Conservation (phyloP, 53 echinoderm and acorn worm species). For the Mesocentrotus franciscanus region DNA sequence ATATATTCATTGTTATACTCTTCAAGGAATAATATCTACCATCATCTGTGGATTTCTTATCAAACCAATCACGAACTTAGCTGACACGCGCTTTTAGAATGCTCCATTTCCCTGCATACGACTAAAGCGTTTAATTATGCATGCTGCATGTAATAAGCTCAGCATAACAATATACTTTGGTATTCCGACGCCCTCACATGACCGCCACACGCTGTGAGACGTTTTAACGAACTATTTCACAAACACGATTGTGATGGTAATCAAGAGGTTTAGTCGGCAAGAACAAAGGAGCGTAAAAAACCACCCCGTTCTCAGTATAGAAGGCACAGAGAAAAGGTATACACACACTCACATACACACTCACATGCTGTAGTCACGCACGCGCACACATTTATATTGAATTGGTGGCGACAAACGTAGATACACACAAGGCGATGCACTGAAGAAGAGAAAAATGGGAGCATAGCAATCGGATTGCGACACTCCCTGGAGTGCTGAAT, state of each 20-base stretch:
- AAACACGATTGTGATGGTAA: slow-evolving; percentile 64
- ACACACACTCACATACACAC: neutral
- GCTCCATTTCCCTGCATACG: neutral
- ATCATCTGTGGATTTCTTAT: neutral
- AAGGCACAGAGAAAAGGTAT: neutral
- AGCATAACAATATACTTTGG: neutral
- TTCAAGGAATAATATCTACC: neutral
- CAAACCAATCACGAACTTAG: neutral
- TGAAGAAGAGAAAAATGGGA: neutral
- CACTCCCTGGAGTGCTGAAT: slow-evolving; percentile 42
- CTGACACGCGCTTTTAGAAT: neutral
- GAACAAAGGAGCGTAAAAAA: slow-evolving; percentile 45
- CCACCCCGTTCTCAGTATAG: neutral
- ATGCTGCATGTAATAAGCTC: neutral
- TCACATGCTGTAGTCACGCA: neutral
- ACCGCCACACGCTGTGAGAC: slow-evolving; percentile 39
- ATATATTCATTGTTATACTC: neutral
- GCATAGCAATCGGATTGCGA: slow-evolving; percentile 21
- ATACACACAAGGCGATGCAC: slow-evolving; percentile 14
- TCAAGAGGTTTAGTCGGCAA: slow-evolving; percentile 46
- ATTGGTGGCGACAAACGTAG: slow-evolving; percentile 10
- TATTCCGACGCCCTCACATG: neutral
- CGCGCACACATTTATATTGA: slow-evolving; percentile 34
- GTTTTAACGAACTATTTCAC: slow-evolving; percentile 61
- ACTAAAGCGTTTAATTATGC: slow-evolving; percentile 35